Percentiles rank a stretch among this genome's conserved stretches.
phyloP scores from a whole-genome alignment of 2,113 vertebrate genomes.

The Uropsilus gracilis region DNA sequence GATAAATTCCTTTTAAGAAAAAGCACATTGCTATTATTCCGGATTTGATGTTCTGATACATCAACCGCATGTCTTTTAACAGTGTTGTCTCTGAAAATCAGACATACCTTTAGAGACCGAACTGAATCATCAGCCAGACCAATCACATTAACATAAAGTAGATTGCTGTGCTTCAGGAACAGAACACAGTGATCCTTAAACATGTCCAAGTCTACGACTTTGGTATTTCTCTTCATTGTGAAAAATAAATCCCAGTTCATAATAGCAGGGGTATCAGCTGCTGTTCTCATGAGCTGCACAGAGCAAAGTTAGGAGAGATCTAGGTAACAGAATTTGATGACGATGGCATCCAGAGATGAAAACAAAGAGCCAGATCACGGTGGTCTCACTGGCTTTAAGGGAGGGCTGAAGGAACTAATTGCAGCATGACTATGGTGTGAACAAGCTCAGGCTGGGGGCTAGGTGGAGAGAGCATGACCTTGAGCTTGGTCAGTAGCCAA shows the following conservation, averaged over 20 bases:
- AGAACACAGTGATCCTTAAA: conserved; percentile 91
- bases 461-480: not conserved
- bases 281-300: conserved; percentile 90
- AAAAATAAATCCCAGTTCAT: conserved; percentile 91
- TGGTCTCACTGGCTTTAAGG: not conserved
- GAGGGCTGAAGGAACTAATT: not conserved
- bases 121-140: conserved; percentile 85
- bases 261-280: conserved; percentile 85
- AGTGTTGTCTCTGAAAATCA: not conserved
- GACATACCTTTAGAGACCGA: conserved; percentile 89
- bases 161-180: conserved; percentile 84
- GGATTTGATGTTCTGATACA: conserved; percentile 7
- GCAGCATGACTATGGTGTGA: not conserved
- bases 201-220: conserved; percentile 94
- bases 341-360: not conserved
- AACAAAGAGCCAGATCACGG: not conserved
- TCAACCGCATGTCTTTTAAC: not conserved
- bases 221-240: conserved; percentile 84
- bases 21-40: not conserved
- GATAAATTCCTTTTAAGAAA: conserved; percentile 49
- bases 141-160: conserved; percentile 89
- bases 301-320: conserved; percentile 32
- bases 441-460: not conserved
- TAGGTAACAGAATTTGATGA: not conserved
- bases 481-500: not conserved